A percentile compares a stretch with the other conserved stretches of the same genome.
Evolutionary conservation across 2,113 vertebrate species (phyloP).

Genomic region (Ptilorrhoa leucosticta): DNA sequence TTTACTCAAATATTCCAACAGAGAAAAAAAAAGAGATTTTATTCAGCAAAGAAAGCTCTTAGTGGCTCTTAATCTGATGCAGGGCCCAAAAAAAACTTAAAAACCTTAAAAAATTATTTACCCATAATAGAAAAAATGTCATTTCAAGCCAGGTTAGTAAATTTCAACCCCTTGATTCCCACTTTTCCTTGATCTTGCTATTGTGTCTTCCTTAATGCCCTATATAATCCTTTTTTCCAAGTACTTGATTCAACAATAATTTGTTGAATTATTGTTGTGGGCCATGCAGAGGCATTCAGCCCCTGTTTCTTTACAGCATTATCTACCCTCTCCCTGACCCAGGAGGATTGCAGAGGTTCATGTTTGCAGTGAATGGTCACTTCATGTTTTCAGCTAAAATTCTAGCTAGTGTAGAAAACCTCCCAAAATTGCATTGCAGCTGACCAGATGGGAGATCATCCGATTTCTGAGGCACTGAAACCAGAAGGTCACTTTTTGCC

Average conservation of each 20-base stretch:
- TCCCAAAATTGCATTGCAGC: background rate
- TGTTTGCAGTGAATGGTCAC: background rate
- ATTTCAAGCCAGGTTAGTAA: background rate
- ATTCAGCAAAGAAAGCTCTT: background rate
- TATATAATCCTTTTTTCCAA: background rate
- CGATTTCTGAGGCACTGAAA: background rate
- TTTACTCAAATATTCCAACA: background rate
- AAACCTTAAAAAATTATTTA: background rate
- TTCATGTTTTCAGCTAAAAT: background rate
- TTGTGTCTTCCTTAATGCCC: background rate
- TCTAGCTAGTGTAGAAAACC: background rate
- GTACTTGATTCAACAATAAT: background rate
- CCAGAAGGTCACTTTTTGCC: background rate
- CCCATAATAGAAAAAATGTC: background rate
- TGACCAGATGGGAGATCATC: background rate
- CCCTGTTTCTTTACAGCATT: background rate
- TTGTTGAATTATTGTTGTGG: accelerated
- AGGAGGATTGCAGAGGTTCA: background rate
- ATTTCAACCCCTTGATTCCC: background rate
- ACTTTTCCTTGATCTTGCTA: background rate
- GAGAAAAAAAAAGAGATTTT: background rate
- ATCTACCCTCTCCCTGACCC: background rate
- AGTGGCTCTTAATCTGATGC: background rate
- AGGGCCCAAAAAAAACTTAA: background rate
- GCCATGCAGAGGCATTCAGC: background rate